phyloP scores from a whole-genome alignment of 2,113 vertebrate species.

The Blennius ocellaris region DNA sequence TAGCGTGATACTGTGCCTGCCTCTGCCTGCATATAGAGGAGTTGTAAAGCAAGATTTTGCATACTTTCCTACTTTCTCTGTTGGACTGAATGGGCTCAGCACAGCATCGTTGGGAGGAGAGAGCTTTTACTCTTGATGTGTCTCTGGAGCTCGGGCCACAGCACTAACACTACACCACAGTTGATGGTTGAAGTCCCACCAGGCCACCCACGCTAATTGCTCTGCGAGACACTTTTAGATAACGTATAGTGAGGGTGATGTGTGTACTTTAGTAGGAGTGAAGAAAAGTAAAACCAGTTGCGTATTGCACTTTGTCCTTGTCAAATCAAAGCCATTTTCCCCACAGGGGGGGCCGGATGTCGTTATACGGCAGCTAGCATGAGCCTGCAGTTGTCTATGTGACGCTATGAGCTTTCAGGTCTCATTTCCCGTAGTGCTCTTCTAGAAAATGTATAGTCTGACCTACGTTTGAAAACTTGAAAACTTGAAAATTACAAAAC shows the following conservation, averaged over 20 bases:
- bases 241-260: conserved; percentile 15
- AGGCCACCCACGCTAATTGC: conserved; percentile 17
- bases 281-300: conserved; percentile 15
- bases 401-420: not conserved
- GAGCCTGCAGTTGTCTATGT: not conserved
- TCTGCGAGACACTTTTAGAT: conserved; percentile 16
- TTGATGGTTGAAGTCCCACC: conserved; percentile 23
- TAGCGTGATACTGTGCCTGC: conserved; percentile 21
- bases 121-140: conserved; percentile 22
- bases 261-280: conserved; percentile 19
- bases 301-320: conserved; percentile 24
- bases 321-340: conserved; percentile 32
- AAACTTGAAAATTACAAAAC: too few species aligned
- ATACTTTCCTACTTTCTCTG: not conserved
- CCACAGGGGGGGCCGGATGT: conserved; percentile 29
- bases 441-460: too few species aligned
- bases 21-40: not conserved
- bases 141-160: conserved; percentile 3
- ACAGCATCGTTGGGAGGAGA: conserved; percentile 9
- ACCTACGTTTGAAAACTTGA: too few species aligned
- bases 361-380: conserved; percentile 32
- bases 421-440: too few species aligned
- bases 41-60: conserved; percentile 24
- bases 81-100: conserved; percentile 13
- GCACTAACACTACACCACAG: conserved; percentile 4